Base-by-base conservation (phyloP, 1,140 invertebrate genomes). In the Dreissena rostriformis region DNA sequence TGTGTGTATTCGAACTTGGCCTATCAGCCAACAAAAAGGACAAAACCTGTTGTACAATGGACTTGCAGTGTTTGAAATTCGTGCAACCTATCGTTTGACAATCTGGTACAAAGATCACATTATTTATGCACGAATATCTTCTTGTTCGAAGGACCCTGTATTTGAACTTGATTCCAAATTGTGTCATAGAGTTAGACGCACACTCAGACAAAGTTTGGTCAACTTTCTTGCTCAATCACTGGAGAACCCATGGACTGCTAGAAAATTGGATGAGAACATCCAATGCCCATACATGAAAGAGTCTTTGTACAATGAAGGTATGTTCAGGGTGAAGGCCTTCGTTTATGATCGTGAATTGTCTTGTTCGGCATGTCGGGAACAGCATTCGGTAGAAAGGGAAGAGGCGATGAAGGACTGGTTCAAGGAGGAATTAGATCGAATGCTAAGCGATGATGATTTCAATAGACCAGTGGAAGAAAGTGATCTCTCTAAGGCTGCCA, bases 41-140 rank as follows among this genome's bases (percentile, higher is more conserved):
- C 10, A 61, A 28, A 7, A 29, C 12, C 14, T 70, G 39, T 28
- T 79, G 26, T 79, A 26, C 53, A 79, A 79, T 79, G 77, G 67
- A 7, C 39, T 79, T 70, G 77, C 66, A 28, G 77, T 29, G 11
- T 79, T 79, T 49, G 17, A 26, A n/a, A 14, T 71, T 19, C 17
- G 2, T 2, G 2, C 24, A 8, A 39, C 77, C 29, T 52, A 39
- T 26, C 39, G 28, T 68, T 28, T 79, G 22, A 79, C 24, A 17
- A 61, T 79, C 66, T 79, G 77, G 77, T 79, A 53, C n/a, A 26
- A 79, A 17, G 77, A 79, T 29, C 39, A 79, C 51, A 70, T 79
- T 19, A 67, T 79, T 8, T 79, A 79, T 70, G 67, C 49, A 28
- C n/a, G 67, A 57, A 66, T 79, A 2, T 55, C 11, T 6, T 79